A percentile compares a stretch with the other conserved stretches of the same genome.
These are phyloP conservation scores for Pseudococcus jackbeardsleyi DNA, from an alignment of 2,888 invertebrate species.

Conservation along the genomic window DNA sequence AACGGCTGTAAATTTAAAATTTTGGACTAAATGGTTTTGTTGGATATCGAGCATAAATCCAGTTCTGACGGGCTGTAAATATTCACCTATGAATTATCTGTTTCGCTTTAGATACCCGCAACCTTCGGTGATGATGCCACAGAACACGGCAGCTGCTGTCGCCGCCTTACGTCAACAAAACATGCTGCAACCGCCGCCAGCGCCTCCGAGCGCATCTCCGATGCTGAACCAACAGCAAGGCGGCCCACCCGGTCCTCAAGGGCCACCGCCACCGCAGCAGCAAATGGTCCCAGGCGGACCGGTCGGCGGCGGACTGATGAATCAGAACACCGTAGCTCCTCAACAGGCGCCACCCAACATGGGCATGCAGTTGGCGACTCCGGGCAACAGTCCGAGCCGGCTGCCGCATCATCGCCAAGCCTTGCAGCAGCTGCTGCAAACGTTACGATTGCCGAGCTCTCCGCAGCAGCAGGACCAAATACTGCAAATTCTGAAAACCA, in stretches of 20 bases:
- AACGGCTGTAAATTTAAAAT: no score
- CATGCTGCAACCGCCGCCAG: slow-evolving; percentile 64
- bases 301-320: slow-evolving; percentile 69
- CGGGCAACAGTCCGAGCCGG: slow-evolving; percentile 68
- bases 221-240: slow-evolving; percentile 64
- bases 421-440: slow-evolving; percentile 88
- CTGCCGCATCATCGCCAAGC: slow-evolving; percentile 72
- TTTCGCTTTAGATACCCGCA: slow-evolving; percentile 45
- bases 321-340: slow-evolving; percentile 57
- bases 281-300: slow-evolving; percentile 69
- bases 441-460: slow-evolving; percentile 89
- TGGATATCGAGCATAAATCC: no score
- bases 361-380: slow-evolving; percentile 67
- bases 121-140: slow-evolving; percentile 67
- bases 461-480: slow-evolving; percentile 93
- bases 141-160: neutral
- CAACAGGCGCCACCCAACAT: slow-evolving; percentile 60
- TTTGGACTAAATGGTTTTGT: no score
- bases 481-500: slow-evolving; percentile 89
- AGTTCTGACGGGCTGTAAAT: neutral
- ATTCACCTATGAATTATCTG: neutral
- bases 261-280: slow-evolving; percentile 72
- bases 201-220: slow-evolving; percentile 62
- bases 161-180: slow-evolving; percentile 69
- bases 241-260: slow-evolving; percentile 69